Evolutionary conservation across 2,797 vertebrate species (phyloP).

Genomic region (Tympanoctomys barrerae): DNA sequence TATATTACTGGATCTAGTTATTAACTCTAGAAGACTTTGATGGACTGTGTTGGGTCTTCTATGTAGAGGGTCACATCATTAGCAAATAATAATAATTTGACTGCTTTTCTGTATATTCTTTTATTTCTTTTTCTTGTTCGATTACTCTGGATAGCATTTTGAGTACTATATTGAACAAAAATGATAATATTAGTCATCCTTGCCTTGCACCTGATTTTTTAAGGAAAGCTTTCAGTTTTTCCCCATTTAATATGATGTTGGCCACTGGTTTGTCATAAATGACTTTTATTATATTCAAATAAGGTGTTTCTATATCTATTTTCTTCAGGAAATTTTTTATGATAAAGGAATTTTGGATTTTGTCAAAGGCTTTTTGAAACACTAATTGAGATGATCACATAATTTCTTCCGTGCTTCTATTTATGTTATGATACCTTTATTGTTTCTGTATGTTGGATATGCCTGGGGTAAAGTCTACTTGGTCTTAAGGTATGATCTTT

Average conservation of each 20-base stretch:
- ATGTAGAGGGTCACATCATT: not conserved
- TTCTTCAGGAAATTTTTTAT: not conserved
- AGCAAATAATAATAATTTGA: not conserved
- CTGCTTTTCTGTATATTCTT: not conserved
- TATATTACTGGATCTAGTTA: not conserved
- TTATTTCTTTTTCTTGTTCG: not conserved
- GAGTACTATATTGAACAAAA: not conserved
- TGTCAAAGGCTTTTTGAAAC: not conserved
- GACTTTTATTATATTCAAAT: not conserved
- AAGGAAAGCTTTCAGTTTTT: not conserved
- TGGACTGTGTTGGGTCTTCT: not conserved
- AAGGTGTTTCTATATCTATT: not conserved
- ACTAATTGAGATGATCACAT: not conserved
- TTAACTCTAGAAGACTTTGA: not conserved
- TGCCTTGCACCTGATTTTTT: not conserved
- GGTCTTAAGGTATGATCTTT: not conserved
- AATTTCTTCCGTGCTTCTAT: not conserved
- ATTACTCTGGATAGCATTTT: not conserved
- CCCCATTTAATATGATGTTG: not conserved
- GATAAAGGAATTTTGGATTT: not conserved
- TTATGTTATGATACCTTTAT: not conserved
- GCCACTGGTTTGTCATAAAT: not conserved
- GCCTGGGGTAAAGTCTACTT: not conserved
- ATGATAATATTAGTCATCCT: not conserved
- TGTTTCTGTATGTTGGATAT: not conserved